These are phyloP conservation scores for Nematopogon swammerdamellus DNA, from an alignment of 2,888 invertebrate genomes.

Conservation along the genomic window DNA sequence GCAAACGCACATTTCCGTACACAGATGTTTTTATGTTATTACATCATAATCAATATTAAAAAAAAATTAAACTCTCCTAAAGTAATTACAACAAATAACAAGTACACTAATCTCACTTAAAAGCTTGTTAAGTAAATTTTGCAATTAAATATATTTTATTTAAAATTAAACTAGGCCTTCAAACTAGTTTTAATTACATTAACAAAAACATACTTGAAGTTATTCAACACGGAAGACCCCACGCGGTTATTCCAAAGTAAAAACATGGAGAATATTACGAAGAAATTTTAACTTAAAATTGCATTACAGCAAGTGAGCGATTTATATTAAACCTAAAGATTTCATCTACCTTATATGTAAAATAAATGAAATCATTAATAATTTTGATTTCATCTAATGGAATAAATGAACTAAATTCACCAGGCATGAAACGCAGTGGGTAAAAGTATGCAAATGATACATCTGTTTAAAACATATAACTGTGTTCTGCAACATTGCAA, in stretches of 20 bases:
- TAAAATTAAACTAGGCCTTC: background rate
- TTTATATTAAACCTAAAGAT: background rate
- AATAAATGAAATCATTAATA: background rate
- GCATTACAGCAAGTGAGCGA: background rate
- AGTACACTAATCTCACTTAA: slow-evolving; percentile 54
- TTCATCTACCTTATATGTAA: background rate
- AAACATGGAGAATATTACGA: background rate
- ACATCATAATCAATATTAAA: slow-evolving; percentile 18
- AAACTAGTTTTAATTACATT: background rate
- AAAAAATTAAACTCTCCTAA: slow-evolving; percentile 53
- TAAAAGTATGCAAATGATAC: no score
- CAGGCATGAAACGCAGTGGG: no score
- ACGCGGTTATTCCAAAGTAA: background rate
- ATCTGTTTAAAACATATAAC: no score
- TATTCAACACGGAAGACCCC: background rate
- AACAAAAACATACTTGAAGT: background rate
- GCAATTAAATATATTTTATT: background rate
- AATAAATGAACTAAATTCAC: background rate
- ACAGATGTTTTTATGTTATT: no score
- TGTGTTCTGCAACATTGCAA: no score
- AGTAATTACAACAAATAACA: slow-evolving; percentile 52
- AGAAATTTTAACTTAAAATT: background rate
- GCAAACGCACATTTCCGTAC: no score
- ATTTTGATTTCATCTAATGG: background rate
- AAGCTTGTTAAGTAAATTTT: slow-evolving; percentile 36